Evolutionary conservation across 2,113 vertebrate species (phyloP).

Genomic region (Tympanuchus pallidicinctus): DNA sequence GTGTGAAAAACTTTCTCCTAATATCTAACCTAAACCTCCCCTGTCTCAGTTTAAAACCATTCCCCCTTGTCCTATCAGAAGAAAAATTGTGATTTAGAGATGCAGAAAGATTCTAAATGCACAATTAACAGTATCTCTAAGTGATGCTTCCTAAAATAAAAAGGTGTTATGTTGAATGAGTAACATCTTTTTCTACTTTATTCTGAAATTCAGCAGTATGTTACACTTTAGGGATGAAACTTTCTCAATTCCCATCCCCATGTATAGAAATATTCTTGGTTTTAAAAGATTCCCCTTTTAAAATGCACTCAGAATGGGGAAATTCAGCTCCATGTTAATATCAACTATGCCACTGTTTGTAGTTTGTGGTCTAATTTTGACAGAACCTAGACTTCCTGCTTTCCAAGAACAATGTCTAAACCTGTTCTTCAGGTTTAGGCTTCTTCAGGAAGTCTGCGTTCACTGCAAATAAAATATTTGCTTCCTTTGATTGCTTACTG

Average conservation of each 20-base stretch:
- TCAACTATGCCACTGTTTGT: not conserved
- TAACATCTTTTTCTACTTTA: not conserved
- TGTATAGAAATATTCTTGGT: not conserved
- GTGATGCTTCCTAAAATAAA: not conserved
- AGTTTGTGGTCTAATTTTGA: not conserved
- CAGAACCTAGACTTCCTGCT: not conserved
- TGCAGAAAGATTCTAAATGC: not conserved
- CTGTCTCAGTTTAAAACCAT: too few relatives aligned
- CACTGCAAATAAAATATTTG: slow-evolving; percentile 2
- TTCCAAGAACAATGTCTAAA: slow-evolving; percentile 13
- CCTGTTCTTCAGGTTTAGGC: not conserved
- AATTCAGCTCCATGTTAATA: not conserved
- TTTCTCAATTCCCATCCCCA: not conserved
- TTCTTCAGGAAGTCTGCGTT: not conserved
- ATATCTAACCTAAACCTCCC: too few relatives aligned
- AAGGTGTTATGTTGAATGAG: not conserved
- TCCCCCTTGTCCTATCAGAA: not conserved
- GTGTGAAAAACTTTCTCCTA: too few relatives aligned
- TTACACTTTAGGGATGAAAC: not conserved
- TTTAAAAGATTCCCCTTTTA: not conserved
- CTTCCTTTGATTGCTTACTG: not conserved
- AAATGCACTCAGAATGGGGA: not conserved
- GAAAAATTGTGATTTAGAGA: not conserved
- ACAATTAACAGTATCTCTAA: not conserved
- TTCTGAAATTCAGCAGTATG: not conserved